Evolutionary conservation across 2,797 vertebrate species (phyloP).

Genomic region (Lagodon rhomboides): DNA sequence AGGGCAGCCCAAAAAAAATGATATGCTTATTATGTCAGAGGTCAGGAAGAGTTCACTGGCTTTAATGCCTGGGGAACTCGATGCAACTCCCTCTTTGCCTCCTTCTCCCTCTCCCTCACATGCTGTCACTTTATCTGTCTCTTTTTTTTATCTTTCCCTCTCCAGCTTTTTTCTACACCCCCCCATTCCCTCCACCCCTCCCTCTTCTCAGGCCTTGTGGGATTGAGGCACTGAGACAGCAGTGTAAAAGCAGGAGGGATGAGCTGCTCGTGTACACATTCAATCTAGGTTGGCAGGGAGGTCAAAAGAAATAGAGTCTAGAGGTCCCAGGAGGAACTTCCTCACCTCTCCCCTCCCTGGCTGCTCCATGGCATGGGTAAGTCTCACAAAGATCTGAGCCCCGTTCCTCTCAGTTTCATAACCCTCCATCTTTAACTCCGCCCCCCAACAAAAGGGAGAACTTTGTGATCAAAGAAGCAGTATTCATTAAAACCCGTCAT

Average conservation of each 20-base stretch:
- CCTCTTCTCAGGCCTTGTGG: conserved; percentile 67
- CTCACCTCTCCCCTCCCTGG: conserved; percentile 72
- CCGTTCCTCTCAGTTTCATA: conserved; percentile 51
- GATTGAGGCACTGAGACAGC: conserved; percentile 75
- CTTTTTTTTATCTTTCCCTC: conserved; percentile 56
- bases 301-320: conserved; percentile 83
- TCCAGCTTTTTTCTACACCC: conserved; percentile 51
- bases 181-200: neutral
- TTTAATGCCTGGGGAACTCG: conserved; percentile 77
- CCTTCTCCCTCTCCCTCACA: conserved; percentile 64
- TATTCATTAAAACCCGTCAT: conserved; percentile 72
- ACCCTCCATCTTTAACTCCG: conserved; percentile 52
- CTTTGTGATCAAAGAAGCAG: conserved; percentile 69
- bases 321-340: conserved; percentile 79
- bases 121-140: conserved; percentile 71
- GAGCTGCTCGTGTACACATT: conserved; percentile 81
- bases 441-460: conserved; percentile 63
- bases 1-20: conserved; percentile 71
- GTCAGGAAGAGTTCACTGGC: conserved; percentile 81
- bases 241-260: conserved; percentile 81
- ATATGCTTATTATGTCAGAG: conserved; percentile 86
- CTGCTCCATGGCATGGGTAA: conserved; percentile 59
- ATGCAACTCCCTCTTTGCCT: conserved; percentile 72
- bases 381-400: conserved; percentile 70
- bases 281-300: conserved; percentile 84